A percentile compares a stretch with the other conserved stretches of the same genome.
phyloP scores from a whole-genome alignment of 2,888 invertebrate genomes.

The Drosophila austrosaltans region DNA sequence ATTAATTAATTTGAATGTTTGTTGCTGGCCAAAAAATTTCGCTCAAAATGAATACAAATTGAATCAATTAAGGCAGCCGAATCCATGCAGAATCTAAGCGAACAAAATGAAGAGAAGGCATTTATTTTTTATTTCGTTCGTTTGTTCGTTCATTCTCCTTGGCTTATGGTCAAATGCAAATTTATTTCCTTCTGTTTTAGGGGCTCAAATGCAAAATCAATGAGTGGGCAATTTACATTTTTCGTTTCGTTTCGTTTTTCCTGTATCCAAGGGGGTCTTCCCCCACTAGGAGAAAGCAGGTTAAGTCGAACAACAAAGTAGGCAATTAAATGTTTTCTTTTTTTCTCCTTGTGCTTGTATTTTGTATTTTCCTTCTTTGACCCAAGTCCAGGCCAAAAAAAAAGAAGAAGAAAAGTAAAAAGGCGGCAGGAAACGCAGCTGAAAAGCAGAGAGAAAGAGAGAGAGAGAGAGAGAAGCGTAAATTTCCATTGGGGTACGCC shows the following conservation, averaged over 20 bases:
- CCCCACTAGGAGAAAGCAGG: conserved; percentile 20
- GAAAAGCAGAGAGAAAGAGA: conserved; percentile 16
- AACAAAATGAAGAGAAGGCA: conserved; percentile 9
- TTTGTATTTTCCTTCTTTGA: conserved; percentile 6
- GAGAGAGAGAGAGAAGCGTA: conserved; percentile 11
- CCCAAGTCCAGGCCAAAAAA: conserved; percentile 1
- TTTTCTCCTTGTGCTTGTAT: conserved; percentile 12
- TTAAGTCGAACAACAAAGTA: conserved; percentile 42
- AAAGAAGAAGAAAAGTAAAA: neutral
- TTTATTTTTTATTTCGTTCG: neutral
- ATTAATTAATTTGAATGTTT: conserved; percentile 37
- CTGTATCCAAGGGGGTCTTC: neutral
- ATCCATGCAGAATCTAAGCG: conserved; percentile 29
- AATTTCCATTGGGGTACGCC: conserved; percentile 41
- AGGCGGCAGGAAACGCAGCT: conserved; percentile 31
- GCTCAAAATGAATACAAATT: conserved; percentile 60
- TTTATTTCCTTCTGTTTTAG: conserved; percentile 39
- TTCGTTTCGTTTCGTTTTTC: conserved; percentile 16
- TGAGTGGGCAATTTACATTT: conserved; percentile 44
- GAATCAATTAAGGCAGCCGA: conserved; percentile 54
- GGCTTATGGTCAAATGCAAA: conserved; percentile 35
- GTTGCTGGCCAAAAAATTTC: conserved; percentile 17
- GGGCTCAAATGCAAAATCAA: conserved; percentile 42
- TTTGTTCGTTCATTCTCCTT: neutral
- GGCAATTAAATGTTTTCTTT: conserved; percentile 60